Evolutionary conservation across 2,113 vertebrate genomes (phyloP).

Genomic region (Ia io): DNA sequence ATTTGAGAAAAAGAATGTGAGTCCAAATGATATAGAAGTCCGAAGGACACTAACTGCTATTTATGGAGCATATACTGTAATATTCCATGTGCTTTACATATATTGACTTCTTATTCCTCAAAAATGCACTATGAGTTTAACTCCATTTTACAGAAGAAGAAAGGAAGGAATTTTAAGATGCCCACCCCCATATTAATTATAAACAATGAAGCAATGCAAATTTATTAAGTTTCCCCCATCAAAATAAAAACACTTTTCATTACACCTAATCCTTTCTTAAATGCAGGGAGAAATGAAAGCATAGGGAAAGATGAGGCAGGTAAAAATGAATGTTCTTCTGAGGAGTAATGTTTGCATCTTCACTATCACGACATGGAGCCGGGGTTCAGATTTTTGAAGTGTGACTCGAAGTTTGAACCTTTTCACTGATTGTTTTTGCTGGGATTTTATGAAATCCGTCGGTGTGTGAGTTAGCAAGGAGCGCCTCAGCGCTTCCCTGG

Average conservation of each 20-base stretch:
- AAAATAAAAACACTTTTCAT: background rate
- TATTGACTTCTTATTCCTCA: background rate
- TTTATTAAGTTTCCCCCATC: background rate
- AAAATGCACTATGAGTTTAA: background rate
- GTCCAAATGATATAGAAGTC: background rate
- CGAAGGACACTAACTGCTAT: background rate
- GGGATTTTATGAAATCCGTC: slow-evolving; percentile 27
- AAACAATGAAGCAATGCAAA: background rate
- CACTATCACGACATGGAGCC: background rate
- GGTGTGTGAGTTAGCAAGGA: slow-evolving; percentile 51
- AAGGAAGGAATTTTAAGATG: background rate
- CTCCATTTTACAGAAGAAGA: background rate
- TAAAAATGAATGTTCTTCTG: background rate
- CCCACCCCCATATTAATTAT: background rate
- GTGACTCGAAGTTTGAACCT: slow-evolving; percentile 41
- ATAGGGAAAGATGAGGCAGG: background rate
- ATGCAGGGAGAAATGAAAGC: background rate
- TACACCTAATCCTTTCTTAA: background rate
- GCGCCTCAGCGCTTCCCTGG: slow-evolving; percentile 57
- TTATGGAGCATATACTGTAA: background rate
- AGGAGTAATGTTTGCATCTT: background rate
- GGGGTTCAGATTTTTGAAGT: background rate
- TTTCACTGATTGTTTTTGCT: slow-evolving; percentile 36
- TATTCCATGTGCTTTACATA: background rate
- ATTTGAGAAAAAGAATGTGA: slow-evolving; percentile 5